Evolutionary conservation across 2,113 vertebrate genomes (phyloP), one percentile per base, ranked within the genome.

Genomic region (Corapipo altera): DNA sequence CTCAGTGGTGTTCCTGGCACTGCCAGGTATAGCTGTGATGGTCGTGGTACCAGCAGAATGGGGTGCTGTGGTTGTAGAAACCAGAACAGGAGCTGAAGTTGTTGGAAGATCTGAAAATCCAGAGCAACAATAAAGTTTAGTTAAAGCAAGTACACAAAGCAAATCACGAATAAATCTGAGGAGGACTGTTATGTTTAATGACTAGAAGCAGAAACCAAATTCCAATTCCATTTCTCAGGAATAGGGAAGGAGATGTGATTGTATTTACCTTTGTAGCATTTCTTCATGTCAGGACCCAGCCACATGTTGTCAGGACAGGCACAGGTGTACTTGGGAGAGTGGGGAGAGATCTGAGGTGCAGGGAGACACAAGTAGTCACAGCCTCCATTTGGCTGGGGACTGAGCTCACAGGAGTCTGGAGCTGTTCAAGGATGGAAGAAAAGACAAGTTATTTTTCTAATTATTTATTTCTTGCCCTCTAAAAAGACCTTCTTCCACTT

Each of bases 331-430:
- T 98, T 99, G 71, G 99, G 99, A 41, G 99, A 99, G 80, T 99
- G 99, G 84, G 98, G 97, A 27, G 98, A 99, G 97, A 98, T 98
- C 97, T 99, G 99, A 41, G 99, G 99, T 44, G 99, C 99, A 92
- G 99, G 99, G 78, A 99, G 98, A 96, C 99, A 99, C 80, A 99
- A 97, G 94, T 99, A 99, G 88, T 99, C 99, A 73, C 99, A 99
- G 92, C 99, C 99, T 11, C 99, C 99, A 0, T 99, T 99, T 26
- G 99, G 98, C 35, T 99, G 97, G 70, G 97, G 98, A 26, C 98
- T 99, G 96, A 98, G 98, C 94, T 99, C 99, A 52, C 99, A 99
- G 91, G 97, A 98, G 82, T 99, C 98, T 13, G 98, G 98, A 90
- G 98, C 99, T 99, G 82, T 51, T 94, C 37, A 95, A 72, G 89